Percentiles rank a stretch among this genome's conserved stretches.
Evolutionary conservation across 2,113 vertebrate species (phyloP).

Genomic region (Amazona guildingii): DNA sequence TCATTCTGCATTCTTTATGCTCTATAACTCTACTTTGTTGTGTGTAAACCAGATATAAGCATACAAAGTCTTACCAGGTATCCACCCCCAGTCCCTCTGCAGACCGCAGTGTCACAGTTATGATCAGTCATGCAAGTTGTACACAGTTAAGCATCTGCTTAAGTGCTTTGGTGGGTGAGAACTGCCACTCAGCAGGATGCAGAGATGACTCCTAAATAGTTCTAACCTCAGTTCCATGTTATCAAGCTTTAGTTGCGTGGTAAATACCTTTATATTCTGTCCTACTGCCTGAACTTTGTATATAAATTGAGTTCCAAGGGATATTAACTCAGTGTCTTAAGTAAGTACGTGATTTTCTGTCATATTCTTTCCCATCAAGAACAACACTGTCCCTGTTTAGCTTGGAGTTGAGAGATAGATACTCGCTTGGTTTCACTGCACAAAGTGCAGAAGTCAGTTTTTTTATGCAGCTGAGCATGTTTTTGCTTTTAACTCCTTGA

Average conservation of each 20-base stretch:
- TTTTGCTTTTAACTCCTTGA: not conserved
- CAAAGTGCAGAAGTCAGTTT: not conserved
- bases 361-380: not conserved
- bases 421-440: not conserved
- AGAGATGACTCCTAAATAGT: not conserved
- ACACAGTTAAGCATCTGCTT: not conserved
- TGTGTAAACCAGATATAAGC: not conserved
- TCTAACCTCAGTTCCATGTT: not conserved
- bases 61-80: not conserved
- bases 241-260: not conserved
- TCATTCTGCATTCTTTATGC: not conserved
- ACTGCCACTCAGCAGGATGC: not conserved
- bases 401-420: not conserved
- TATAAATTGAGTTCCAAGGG: not conserved
- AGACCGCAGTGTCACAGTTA: no score
- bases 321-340: not conserved
- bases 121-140: not conserved
- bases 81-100: rapidly evolving
- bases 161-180: not conserved
- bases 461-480: not conserved
- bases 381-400: not conserved
- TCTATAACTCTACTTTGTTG: not conserved
- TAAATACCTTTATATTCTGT: not conserved
- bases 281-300: not conserved
- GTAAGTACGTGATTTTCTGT: not conserved